Base-by-base conservation (phyloP, 92 coral and sea anemone species). In the Actinernus sp. region DNA sequence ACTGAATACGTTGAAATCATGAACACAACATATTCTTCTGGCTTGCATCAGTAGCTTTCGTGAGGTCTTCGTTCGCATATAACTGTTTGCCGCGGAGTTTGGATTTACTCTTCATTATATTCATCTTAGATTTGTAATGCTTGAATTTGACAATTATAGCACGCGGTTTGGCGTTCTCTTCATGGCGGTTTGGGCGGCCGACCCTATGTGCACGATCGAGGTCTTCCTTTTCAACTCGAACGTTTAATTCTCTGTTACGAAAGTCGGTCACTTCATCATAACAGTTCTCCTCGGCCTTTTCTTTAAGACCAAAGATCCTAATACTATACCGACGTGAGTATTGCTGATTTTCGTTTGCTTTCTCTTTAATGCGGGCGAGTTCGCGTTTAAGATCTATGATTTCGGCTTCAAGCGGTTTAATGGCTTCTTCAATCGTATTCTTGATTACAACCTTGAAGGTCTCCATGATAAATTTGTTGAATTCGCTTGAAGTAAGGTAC, bases 301-400 rank as follows among this genome's bases (percentile, higher is more conserved):
- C 74, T 18, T 34, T 37, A 3, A 67, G 43, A 32, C 74, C 74
- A 31, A 67, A 67, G 60, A 67, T 67, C 25, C 74, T 34, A 48
- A 67, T 67, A 32, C 22, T 26, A 13, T 54, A 33, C 14, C 74
- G 20, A 22, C 75, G 59, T 25, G 62, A 67, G 38, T 67, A 67
- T 19, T 67, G 75, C 24, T 67, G 62, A 11, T 50, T 67, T 49
- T 26, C 43, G 65, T 54, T 68, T 29, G 61, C 61, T 31, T 68
- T 68, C 31, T 14, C 36, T 30, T 55, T 53, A 27, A 54, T 64
- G n/a, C 55, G 49, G 41, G 7, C 13, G 3, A 55, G 23, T 16
- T 55, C 40, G 37, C 40, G 0, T 29, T n/a, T 55, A 8, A 55
- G 24, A 31, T 28, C 22, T 4, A 18, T 33, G 11, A 60, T 48